Conservation (phyloP, 1,140 invertebrate species). For the Drosophila carrolli region DNA sequence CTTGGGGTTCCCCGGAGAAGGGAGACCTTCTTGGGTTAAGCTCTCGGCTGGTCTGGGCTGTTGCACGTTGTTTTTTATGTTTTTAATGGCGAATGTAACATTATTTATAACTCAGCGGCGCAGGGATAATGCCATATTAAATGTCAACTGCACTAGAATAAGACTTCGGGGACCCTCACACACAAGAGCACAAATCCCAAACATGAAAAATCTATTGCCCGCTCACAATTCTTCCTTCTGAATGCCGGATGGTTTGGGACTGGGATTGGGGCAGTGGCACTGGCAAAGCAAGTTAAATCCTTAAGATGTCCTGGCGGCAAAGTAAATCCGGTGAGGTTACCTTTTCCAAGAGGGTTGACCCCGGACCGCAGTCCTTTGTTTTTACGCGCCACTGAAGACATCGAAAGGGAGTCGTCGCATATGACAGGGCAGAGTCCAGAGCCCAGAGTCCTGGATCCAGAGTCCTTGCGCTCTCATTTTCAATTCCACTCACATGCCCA, state of each 20-base stretch:
- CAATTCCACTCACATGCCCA: constrained; percentile 76
- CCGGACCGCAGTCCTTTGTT: constrained; percentile 57
- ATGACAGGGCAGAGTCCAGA: constrained; percentile 42
- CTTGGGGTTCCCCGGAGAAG: constrained; percentile 4
- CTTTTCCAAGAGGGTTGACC: constrained; percentile 61
- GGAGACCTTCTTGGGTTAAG: constrained; percentile 28
- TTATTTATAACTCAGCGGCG: constrained; percentile 81
- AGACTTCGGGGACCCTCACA: constrained; percentile 66
- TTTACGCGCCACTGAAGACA: constrained; percentile 75
- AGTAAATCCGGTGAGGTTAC: constrained; percentile 75
- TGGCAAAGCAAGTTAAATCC: constrained; percentile 67
- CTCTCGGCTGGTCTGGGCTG: constrained; percentile 31
- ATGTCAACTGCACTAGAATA: constrained; percentile 80
- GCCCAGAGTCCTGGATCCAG: constrained; percentile 14
- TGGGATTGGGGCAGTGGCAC: not conserved
- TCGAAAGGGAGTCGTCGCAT: constrained; percentile 55
- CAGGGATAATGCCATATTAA: constrained; percentile 81
- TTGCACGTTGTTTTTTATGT: constrained; percentile 66
- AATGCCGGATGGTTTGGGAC: constrained; percentile 5
- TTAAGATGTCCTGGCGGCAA: constrained; percentile 76
- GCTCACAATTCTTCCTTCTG: constrained; percentile 47
- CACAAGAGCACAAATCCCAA: constrained; percentile 71
- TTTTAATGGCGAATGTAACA: constrained; percentile 77
- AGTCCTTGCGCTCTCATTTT: constrained; percentile 71
- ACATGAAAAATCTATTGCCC: constrained; percentile 80